Base-by-base conservation (phyloP, 1,140 invertebrate genomes). In the Formica exsecta region DNA sequence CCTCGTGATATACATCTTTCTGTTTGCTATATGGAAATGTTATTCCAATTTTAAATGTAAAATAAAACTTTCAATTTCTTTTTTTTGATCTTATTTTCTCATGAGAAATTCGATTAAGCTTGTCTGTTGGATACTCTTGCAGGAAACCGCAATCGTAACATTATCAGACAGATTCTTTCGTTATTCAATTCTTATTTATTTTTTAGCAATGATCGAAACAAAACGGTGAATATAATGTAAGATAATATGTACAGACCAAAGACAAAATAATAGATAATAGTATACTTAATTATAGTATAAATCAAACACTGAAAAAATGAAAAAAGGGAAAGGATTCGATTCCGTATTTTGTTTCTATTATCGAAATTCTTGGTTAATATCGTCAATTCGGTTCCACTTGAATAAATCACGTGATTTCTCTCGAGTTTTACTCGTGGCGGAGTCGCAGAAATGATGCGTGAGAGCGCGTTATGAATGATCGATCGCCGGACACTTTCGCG, bases 401-500 rank as follows among this genome's bases (percentile, higher is more conserved):
- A 25, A 32, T 19, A 62, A 51, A 29, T 57, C 2, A 29, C 22
- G 74, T 16, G 48, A 51, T 51, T 51, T 51, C 48, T 51, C 25
- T n/a, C 22, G 29, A 66, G 48, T 48, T 9, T 36, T 2, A 13
- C 32, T 13, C 13, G 16, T 13, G 68, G 25, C 16, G 9, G 32
- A 44, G 48, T 11, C 19, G 54, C 65, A 19, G 13, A 61, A 25
- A 44, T 74, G 48, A 84, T 54, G 36, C 11, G 36, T 32, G 70
- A 62, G 66, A 75, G 36, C 36, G 36, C 51, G 68, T 83, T 83
- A 88, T 48, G 38, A 77, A 48, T 70, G 32, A 89, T 88, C 80
- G 86, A 89, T 89, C 80, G 79, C 1, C 19, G 13, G 8, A 41
- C 54, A 62, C 77, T 88, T 85, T 88, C 87, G 71, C 86, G 57